Conservation (phyloP, 2,888 invertebrate genomes). For the Melinaea menophilus region DNA sequence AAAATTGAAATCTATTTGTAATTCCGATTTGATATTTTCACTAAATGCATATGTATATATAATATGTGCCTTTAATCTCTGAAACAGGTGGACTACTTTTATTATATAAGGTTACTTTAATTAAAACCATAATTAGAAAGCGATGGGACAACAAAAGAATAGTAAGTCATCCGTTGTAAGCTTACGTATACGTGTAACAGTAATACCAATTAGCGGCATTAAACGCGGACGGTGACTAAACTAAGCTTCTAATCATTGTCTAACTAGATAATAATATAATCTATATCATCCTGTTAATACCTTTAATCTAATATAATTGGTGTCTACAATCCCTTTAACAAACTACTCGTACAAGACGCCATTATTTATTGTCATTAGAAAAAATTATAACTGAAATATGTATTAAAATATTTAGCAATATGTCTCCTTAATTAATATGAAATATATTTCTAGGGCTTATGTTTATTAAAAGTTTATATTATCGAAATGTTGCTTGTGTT, state of each 20-base stretch:
- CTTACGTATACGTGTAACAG: constrained; percentile 59
- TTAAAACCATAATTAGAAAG: too few relatives aligned
- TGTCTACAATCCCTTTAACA: too few relatives aligned
- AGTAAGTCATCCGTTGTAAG: constrained; percentile 25
- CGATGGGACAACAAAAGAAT: constrained; percentile 23
- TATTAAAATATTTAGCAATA: not conserved
- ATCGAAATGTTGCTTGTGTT: too few relatives aligned
- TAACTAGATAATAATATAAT: constrained; percentile 23
- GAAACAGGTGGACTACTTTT: not conserved
- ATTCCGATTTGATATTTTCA: too few relatives aligned
- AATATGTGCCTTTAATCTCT: not conserved
- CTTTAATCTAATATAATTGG: too few relatives aligned
- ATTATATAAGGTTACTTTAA: not conserved
- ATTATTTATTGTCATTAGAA: too few relatives aligned
- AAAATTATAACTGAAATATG: not conserved
- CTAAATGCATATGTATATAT: too few relatives aligned
- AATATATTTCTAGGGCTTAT: too few relatives aligned
- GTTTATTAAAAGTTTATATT: too few relatives aligned
- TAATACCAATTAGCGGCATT: constrained; percentile 75
- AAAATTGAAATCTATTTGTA: too few relatives aligned
- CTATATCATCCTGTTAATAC: constrained; percentile 15
- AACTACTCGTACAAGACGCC: too few relatives aligned
- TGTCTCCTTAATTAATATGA: too few relatives aligned
- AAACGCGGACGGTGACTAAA: constrained; percentile 42
- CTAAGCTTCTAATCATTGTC: constrained; percentile 25